These are phyloP conservation scores for Apotomis capreana DNA, from an alignment of 2,888 invertebrate species.

Conservation along the genomic window DNA sequence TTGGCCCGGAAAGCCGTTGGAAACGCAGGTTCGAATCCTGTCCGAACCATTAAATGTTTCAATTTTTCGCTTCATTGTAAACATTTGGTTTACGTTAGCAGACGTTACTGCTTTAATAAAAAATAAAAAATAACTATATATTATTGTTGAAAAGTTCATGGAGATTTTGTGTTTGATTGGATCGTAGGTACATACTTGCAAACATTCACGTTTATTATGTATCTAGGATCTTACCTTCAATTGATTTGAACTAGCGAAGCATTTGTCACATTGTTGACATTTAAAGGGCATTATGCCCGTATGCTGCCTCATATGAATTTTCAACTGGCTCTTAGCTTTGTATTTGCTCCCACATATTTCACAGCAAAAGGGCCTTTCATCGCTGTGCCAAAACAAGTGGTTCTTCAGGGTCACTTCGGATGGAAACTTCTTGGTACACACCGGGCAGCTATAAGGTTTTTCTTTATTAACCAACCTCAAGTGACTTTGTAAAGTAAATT, in stretches of 20 bases:
- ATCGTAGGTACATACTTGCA: no score
- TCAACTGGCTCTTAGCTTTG: constrained; percentile 43
- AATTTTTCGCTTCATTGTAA: no score
- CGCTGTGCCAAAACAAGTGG: constrained; percentile 45
- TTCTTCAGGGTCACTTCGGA: constrained; percentile 39
- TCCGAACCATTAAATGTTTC: no score
- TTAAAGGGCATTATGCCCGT: constrained; percentile 43
- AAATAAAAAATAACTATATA: no score
- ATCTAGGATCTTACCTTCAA: constrained; percentile 36
- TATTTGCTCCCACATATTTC: constrained; percentile 42
- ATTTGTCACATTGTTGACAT: constrained; percentile 40
- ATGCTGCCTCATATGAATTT: constrained; percentile 44
- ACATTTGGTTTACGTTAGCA: no score
- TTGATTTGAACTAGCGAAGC: constrained; percentile 42
- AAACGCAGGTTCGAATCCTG: no score
- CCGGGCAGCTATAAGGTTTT: constrained; percentile 39
- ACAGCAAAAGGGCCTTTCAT: constrained; percentile 43
- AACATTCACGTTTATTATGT: no score
- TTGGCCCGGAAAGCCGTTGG: no score
- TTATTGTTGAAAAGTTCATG: no score
- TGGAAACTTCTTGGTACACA: constrained; percentile 42
- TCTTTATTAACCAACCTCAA: constrained; percentile 38
- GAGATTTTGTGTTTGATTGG: no score
- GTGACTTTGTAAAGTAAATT: constrained; percentile 40
- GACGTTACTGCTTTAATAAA: no score